Evolutionary conservation across 1,140 invertebrate species (phyloP).

Genomic region (Zaprionus vittiger): DNA sequence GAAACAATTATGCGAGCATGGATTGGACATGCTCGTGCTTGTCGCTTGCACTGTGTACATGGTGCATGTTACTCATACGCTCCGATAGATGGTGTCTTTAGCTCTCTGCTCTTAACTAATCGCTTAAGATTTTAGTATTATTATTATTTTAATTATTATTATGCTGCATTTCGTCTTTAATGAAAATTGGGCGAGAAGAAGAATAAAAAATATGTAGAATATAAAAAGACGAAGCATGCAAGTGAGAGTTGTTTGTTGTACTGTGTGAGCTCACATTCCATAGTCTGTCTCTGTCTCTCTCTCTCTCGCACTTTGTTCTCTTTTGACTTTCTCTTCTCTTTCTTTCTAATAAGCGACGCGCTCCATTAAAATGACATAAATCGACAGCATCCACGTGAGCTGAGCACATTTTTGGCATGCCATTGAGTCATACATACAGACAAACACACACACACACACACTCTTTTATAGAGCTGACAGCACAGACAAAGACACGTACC

Average conservation of each 20-base stretch:
- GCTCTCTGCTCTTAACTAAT: not conserved
- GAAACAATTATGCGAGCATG: not conserved
- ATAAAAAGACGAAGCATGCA: slow-evolving; percentile 19
- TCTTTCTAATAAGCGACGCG: slow-evolving; percentile 16
- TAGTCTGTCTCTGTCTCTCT: not conserved
- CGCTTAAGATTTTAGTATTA: slow-evolving; percentile 5
- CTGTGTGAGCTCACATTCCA: not conserved
- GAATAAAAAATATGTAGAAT: not conserved
- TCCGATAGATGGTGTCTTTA: not conserved
- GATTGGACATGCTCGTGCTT: not conserved
- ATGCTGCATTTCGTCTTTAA: slow-evolving; percentile 1
- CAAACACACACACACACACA: slow-evolving; percentile 7
- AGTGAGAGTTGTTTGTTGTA: not conserved
- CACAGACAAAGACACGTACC: slow-evolving; percentile 30
- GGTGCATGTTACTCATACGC: not conserved
- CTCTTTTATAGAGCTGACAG: slow-evolving; percentile 5
- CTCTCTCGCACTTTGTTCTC: not conserved
- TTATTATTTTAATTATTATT: not conserved
- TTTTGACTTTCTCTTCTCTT: not conserved
- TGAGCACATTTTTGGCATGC: slow-evolving; percentile 47
- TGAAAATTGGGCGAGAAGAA: not conserved
- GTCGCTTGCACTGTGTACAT: not conserved
- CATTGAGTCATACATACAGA: slow-evolving; percentile 23
- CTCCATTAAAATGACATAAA: slow-evolving; percentile 59
- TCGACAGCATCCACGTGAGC: slow-evolving; percentile 51